Evolutionary conservation across 2,113 vertebrate genomes (phyloP).

Genomic region (Erythrocebus patas): DNA sequence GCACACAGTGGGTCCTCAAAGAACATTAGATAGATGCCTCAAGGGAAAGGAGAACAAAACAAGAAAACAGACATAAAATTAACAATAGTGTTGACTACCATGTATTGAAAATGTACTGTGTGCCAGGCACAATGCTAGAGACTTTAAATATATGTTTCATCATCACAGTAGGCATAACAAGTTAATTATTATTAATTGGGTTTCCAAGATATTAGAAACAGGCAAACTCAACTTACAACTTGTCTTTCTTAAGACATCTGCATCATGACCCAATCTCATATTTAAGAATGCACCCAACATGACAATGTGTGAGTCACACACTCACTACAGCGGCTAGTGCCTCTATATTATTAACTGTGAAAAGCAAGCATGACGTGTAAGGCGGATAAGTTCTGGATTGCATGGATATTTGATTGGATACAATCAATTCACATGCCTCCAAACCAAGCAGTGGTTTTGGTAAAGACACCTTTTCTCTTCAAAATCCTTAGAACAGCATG

Average conservation of each 20-base stretch:
- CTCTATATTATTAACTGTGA: not conserved
- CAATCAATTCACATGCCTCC: not conserved
- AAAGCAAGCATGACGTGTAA: not conserved
- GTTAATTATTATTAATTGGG: not conserved
- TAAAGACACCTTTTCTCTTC: not conserved
- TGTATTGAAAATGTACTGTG: not conserved
- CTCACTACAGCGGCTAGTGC: no score
- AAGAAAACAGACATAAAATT: not conserved
- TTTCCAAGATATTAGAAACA: not conserved
- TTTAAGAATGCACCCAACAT: not conserved
- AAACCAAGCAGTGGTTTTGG: not conserved
- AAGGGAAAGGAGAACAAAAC: not conserved
- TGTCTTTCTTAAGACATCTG: not conserved
- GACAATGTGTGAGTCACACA: not conserved
- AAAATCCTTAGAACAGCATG: not conserved
- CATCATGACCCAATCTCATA: not conserved
- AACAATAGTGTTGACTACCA: not conserved
- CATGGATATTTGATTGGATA: rapidly evolving
- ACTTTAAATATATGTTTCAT: not conserved
- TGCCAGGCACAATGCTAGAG: not conserved
- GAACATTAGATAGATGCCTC: not conserved
- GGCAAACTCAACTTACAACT: not conserved
- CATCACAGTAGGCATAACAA: not conserved
- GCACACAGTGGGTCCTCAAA: not conserved
- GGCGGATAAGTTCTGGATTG: not conserved